These are phyloP conservation scores for Zonitis immaculata DNA, from an alignment of 2,888 invertebrate genomes.

Conservation along the genomic window DNA sequence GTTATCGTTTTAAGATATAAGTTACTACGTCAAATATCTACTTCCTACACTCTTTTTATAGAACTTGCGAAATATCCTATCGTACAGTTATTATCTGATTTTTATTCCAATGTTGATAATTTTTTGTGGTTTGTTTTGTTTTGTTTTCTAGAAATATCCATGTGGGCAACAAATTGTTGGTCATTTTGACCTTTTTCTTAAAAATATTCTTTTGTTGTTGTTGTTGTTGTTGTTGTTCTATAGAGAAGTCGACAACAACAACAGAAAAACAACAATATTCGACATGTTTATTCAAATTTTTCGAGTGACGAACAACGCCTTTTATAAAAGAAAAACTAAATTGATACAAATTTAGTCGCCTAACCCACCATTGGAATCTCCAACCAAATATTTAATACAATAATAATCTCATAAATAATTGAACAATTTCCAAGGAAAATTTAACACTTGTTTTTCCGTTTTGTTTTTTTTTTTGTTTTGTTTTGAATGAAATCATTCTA, in stretches of 20 bases:
- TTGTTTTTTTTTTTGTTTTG: too few species aligned
- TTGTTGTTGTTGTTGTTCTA: neutral
- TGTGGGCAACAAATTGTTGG: slow-evolving; percentile 6
- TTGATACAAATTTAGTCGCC: slow-evolving; percentile 4
- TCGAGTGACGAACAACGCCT: neutral
- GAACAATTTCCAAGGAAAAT: too few species aligned
- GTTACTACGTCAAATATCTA: slow-evolving; percentile 28
- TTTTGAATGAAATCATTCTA: neutral
- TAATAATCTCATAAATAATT: too few species aligned
- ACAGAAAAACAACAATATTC: neutral
- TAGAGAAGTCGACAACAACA: neutral
- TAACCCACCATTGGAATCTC: slow-evolving; percentile 5
- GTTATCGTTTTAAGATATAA: slow-evolving; percentile 29
- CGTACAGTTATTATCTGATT: slow-evolving; percentile 27
- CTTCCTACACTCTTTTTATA: slow-evolving; percentile 37
- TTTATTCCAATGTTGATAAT: slow-evolving; percentile 23
- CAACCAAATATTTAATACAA: too few species aligned
- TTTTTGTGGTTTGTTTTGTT: slow-evolving; percentile 22
- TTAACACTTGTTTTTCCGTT: too few species aligned
- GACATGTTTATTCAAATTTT: slow-evolving; percentile 5
- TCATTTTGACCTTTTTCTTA: slow-evolving; percentile 16
- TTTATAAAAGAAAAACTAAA: too few species aligned
- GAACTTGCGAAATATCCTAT: slow-evolving; percentile 33
- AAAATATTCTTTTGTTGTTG: neutral
- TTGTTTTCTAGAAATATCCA: slow-evolving; percentile 18